Conservation (phyloP, 2,888 invertebrate species). For the Chorisops tibialis region DNA sequence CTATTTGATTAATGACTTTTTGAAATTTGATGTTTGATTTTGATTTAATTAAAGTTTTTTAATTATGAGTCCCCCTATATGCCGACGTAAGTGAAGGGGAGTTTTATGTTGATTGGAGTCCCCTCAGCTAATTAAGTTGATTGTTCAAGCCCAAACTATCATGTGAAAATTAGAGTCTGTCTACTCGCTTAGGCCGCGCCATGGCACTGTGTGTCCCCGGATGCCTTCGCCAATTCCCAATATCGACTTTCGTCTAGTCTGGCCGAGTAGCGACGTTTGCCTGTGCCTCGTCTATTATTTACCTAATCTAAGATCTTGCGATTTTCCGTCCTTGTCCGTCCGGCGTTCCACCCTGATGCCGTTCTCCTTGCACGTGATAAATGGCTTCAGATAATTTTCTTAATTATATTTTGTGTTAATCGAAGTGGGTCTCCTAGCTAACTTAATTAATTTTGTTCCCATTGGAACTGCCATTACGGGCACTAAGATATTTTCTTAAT, state of each 20-base stretch:
- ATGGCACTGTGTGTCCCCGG: background rate
- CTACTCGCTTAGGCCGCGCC: slow-evolving; percentile 13
- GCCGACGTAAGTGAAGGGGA: background rate
- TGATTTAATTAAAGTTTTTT: slow-evolving; percentile 34
- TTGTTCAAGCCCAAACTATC: slow-evolving; percentile 23
- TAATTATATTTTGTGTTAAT: slow-evolving; percentile 36
- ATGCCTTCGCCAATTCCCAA: slow-evolving; percentile 15
- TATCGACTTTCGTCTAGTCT: background rate
- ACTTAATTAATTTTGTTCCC: slow-evolving; percentile 35
- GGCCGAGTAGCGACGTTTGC: slow-evolving; percentile 1
- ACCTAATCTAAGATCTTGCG: slow-evolving; percentile 21
- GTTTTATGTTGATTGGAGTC: slow-evolving; percentile 17
- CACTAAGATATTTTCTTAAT: slow-evolving; percentile 20
- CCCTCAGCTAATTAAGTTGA: slow-evolving; percentile 22
- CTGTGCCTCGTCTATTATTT: slow-evolving; percentile 17
- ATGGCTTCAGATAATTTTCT: slow-evolving; percentile 35
- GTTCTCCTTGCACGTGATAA: slow-evolving; percentile 30
- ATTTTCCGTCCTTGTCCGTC: background rate
- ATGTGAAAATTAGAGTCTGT: slow-evolving; percentile 23
- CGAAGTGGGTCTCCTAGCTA: slow-evolving; percentile 32
- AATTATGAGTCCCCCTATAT: slow-evolving; percentile 18
- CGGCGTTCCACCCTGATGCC: background rate
- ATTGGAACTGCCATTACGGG: slow-evolving; percentile 28
- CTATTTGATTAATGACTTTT: slow-evolving; percentile 32
- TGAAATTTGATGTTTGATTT: slow-evolving; percentile 33